Conservation (phyloP, 2,113 vertebrate genomes). For the Eulemur rufifrons region DNA sequence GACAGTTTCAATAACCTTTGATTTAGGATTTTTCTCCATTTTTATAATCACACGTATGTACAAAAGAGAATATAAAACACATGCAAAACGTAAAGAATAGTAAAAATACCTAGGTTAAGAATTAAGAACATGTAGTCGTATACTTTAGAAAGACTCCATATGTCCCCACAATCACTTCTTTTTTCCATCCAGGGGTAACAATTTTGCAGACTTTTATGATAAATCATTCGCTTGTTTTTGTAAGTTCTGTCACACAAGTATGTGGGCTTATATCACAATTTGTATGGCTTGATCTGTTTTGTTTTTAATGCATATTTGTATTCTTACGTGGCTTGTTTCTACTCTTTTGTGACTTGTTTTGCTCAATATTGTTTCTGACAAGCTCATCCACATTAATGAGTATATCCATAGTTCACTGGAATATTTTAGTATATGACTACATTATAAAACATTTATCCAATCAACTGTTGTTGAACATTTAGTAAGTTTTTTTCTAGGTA, state of each 20-base stretch:
- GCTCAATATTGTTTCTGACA: not conserved
- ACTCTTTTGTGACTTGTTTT: not conserved
- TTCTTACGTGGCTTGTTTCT: not conserved
- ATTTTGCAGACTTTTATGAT: not conserved
- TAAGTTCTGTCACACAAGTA: not conserved
- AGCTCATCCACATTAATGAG: not conserved
- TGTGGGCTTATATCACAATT: not conserved
- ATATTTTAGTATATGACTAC: not conserved
- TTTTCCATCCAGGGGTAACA: not conserved
- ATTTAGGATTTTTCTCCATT: not conserved
- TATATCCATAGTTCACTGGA: not conserved
- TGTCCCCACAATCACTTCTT: not conserved
- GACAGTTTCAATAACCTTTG: not conserved
- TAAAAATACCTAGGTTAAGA: not conserved
- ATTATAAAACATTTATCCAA: not conserved
- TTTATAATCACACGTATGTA: not conserved
- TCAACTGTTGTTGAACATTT: not conserved
- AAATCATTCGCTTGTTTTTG: not conserved
- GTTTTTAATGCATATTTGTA: not conserved
- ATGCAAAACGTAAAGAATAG: not conserved
- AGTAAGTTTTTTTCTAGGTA: not conserved
- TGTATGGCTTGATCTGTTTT: not conserved
- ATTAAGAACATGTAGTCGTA: not conserved
- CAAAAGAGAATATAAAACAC: constrained; percentile 14
- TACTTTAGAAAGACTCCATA: not conserved